phyloP scores from a whole-genome alignment of 2,797 vertebrate species.

The Moxostoma hubbsi region DNA sequence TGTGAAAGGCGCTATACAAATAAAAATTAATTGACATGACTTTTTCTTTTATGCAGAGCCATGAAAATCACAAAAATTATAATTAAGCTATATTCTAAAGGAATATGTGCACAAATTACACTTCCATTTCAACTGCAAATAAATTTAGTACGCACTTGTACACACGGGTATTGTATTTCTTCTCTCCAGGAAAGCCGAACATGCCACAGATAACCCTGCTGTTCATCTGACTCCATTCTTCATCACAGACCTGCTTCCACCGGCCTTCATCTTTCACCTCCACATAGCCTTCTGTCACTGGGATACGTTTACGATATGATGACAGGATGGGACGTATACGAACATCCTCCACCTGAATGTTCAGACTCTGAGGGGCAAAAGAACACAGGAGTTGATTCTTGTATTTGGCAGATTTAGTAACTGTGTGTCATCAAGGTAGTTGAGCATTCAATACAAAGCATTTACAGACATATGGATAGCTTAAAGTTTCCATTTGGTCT shows the following conservation, averaged over 20 bases:
- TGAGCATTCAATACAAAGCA: background rate
- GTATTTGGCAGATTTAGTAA: background rate
- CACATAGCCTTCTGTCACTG: constrained; percentile 92
- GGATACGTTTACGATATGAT: constrained; percentile 84
- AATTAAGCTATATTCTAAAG: background rate
- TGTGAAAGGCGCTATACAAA: no score
- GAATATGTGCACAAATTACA: background rate
- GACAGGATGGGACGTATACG: constrained; percentile 90
- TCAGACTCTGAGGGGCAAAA: constrained; percentile 78
- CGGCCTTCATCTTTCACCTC: constrained; percentile 90
- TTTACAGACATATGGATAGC: background rate
- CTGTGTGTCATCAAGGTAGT: no score
- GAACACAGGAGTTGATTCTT: no score
- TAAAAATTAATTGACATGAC: no score
- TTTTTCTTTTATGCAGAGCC: background rate
- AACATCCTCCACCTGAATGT: constrained; percentile 94
- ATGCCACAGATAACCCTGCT: constrained; percentile 95
- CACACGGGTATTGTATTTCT: constrained; percentile 87
- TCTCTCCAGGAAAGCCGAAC: constrained; percentile 95
- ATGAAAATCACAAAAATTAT: background rate
- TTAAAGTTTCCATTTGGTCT: constrained; percentile 1
- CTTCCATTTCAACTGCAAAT: background rate
- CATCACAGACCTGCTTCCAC: constrained; percentile 95
- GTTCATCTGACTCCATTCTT: constrained; percentile 85
- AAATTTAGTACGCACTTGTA: constrained; percentile 87